Evolutionary conservation across 2,113 vertebrate species (phyloP).

Genomic region (Turnix velox): DNA sequence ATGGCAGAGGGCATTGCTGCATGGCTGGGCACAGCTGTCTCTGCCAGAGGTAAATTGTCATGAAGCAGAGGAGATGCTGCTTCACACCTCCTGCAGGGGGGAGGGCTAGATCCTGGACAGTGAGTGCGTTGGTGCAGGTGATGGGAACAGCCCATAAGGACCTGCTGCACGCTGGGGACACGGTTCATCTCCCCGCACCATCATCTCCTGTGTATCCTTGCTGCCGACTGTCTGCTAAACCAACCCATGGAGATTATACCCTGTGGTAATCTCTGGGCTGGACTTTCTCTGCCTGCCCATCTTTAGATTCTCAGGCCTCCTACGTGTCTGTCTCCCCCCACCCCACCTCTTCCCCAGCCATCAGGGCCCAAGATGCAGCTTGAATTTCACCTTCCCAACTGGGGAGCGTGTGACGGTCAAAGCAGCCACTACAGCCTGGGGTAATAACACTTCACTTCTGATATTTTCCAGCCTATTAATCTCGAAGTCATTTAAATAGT

Average conservation of each 20-base stretch:
- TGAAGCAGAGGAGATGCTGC: not conserved
- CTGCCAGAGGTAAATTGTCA: rapidly evolving
- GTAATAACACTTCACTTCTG: not conserved
- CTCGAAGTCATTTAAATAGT: conserved; percentile 53
- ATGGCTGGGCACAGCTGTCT: not conserved
- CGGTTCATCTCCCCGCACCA: rapidly evolving
- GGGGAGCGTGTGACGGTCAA: not conserved
- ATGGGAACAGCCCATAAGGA: rapidly evolving
- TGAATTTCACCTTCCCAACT: not conserved
- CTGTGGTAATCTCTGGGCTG: not conserved
- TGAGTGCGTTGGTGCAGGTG: not conserved
- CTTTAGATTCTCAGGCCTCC: not conserved
- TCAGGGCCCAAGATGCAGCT: not conserved
- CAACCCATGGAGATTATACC: rapidly evolving
- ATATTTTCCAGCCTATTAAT: conserved; percentile 52
- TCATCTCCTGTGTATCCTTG: rapidly evolving
- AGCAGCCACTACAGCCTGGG: not conserved
- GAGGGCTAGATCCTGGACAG: not conserved
- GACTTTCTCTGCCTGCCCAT: not conserved
- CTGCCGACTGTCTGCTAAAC: rapidly evolving
- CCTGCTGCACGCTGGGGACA: rapidly evolving
- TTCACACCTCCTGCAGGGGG: not conserved
- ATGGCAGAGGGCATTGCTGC: not conserved
- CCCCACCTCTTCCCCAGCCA: not conserved
- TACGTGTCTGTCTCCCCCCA: rapidly evolving